Evolutionary conservation across 2,888 invertebrate species (phyloP).

Genomic region (Frankliniella intonsa): DNA sequence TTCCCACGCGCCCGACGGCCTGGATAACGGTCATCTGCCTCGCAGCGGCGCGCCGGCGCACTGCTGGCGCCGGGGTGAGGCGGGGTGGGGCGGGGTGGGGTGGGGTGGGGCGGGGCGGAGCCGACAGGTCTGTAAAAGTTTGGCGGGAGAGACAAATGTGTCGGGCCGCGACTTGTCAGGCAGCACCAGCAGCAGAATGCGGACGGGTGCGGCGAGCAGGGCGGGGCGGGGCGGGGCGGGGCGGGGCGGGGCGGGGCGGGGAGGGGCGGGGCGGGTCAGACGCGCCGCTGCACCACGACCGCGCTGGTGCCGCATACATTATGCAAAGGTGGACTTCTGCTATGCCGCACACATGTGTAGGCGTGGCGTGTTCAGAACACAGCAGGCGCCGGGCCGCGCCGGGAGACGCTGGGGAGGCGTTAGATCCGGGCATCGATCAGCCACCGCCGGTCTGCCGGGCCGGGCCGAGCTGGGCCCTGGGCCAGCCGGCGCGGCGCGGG

Average conservation of each 20-base stretch:
- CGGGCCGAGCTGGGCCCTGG: too few relatives aligned
- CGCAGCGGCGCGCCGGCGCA: background rate
- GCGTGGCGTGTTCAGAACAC: background rate
- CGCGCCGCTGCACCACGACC: background rate
- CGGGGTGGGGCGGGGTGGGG: background rate
- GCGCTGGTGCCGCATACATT: background rate
- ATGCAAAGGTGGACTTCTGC: background rate
- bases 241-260: background rate
- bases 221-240: background rate
- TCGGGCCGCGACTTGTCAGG: background rate
- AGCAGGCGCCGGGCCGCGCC: background rate
- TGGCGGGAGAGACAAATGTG: background rate
- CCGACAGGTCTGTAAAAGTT: background rate
- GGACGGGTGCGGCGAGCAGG: background rate
- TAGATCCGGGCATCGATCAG: background rate
- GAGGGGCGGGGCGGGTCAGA: background rate
- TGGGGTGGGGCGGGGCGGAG: background rate
- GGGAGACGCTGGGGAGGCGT: background rate
- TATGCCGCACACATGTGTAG: too few relatives aligned
- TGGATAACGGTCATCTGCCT: background rate
- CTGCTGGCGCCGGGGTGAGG: background rate
- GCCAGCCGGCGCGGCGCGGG: too few relatives aligned
- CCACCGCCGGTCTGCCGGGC: background rate
- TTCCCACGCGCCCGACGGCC: background rate
- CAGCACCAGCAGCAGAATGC: background rate